These are phyloP conservation scores for Brachionus calyciflorus DNA, from an alignment of 1,140 invertebrate genomes.

Conservation along the genomic window DNA sequence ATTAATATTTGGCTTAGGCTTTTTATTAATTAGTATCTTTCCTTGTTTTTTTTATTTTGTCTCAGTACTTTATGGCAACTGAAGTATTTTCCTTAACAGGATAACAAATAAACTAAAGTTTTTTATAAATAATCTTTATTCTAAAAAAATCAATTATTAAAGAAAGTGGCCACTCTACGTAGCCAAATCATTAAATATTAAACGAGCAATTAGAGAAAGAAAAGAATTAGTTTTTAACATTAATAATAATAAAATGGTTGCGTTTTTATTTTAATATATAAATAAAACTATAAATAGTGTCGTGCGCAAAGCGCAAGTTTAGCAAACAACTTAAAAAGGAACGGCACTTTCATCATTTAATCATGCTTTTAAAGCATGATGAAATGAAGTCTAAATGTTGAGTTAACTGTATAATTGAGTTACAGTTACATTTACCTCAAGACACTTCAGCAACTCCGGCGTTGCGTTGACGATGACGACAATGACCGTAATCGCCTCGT, in stretches of 20 bases:
- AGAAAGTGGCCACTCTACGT: constrained; percentile 29
- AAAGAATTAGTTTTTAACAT: constrained; percentile 10
- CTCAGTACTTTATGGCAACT: too few species aligned
- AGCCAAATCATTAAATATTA: constrained; percentile 2
- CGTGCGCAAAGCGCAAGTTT: constrained; percentile 9
- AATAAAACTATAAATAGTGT: constrained; percentile 17
- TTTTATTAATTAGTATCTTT: too few species aligned
- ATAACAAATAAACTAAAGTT: too few species aligned
- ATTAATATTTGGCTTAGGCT: too few species aligned
- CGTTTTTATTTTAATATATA: constrained; percentile 5
- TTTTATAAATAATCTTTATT: too few species aligned
- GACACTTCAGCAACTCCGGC: too few species aligned
- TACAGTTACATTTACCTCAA: too few species aligned
- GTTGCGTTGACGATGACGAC: too few species aligned
- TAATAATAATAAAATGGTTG: constrained; percentile 24
- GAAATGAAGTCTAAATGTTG: constrained; percentile 11
- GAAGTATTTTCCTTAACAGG: too few species aligned
- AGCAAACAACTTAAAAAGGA: constrained; percentile 19
- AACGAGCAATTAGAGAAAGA: neutral
- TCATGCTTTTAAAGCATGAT: constrained; percentile 29
- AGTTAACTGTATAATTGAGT: constrained; percentile 7
- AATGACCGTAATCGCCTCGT: too few species aligned
- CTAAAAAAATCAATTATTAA: too few species aligned
- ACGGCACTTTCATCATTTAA: constrained; percentile 19
- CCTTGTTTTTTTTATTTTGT: too few species aligned